Evolutionary conservation across 2,888 invertebrate genomes (phyloP), one percentile per base, ranked within the genome.

Genomic region (Hipparchia semele): DNA sequence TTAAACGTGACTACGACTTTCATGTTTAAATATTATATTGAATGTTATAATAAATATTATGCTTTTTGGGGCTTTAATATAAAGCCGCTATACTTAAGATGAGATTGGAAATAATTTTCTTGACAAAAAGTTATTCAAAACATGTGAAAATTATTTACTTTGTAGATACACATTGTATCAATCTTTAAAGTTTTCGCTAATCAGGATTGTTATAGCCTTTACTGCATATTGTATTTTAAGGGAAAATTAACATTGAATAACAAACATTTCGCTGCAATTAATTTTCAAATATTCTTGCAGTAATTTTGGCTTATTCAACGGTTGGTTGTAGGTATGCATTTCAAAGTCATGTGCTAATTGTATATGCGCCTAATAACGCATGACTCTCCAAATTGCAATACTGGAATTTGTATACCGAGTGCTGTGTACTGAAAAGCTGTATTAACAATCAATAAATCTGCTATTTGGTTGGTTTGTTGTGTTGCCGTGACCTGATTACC

Each of bases 391-490:
- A 45, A 61, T 61, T 45, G 60, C 60, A 61, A 45, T 45, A 61
- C n/a, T 61, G 45, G 45, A 61, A 61, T 61, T 61, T 39, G 60
- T 61, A 45, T 61, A 61, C 60, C 39, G 23, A 60, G 33, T 33
- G 39, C 60, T 45, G 60, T 12, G 12, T n/a, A 61, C 60, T 45
- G 60, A 61, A 45, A 61, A 12, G 10, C 60, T 59, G 10, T 39
- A 59, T 60, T 61, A 45, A 45, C 60, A 61, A 61, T 61, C 45
- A 61, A 61, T 58, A 58, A 59, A 13, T 54, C 46, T 59, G 13
- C 8, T 56, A 65, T 70, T 45, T 59, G 73, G 39, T 45, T n/a
- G 13, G 13, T 66, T 66, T 66, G 65, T 66, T 23, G 9, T 66
- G 33, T 12, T 33, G 23, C 56, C 61, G 64, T 56, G 66, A 72